Base-by-base conservation (phyloP, 2,113 vertebrate species). In the Sorex fumeus region DNA sequence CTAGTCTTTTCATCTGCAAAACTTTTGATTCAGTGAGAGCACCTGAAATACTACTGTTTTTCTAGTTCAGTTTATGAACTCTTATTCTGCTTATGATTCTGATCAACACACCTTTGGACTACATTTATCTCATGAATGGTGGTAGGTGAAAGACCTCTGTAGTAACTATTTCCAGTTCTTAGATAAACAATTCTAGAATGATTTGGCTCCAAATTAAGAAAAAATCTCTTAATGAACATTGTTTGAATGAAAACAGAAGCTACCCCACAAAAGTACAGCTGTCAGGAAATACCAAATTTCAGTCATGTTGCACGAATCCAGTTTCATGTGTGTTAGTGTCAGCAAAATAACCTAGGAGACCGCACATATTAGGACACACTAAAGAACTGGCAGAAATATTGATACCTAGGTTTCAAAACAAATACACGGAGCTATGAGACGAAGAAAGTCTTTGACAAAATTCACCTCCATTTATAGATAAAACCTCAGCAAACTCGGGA, bases 221-320 rank as follows among this genome's bases (percentile, higher is more conserved):
- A 40, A 28, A 87, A 10, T 64, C 32, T 15, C 60, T 76, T 53
- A 94, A 66, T 64, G 57, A 90, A 88, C 7, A 66, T 28, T 45
- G 43, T 75, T 45, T 83, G 72, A 94, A 27, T 71, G 40, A 87
- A 94, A 89, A 71, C 87, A 78, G 84, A 88, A 90, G 47, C 84
- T 93, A 64, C 12, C 30, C 53, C 40, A 81, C 47, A 77, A 47
- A 90, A 70, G 40, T 85, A 85, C 40, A 93, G 74, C 69, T 78
- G 75, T 81, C 79, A 87, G 78, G 74, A 93, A 91, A 81, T 50
- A 62, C 43, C 70, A 71, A 76, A 75, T 70, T 90, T 85, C 13
- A 50, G 34, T 50, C 45, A 15, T 64, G 6, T 71, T 27, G 28
- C 53, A 21, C 18, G 77, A 50, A 57, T 67, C 5, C 87, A 85